Base-by-base conservation (phyloP, 2,797 vertebrate species). In the Xiphophorus birchmanni region DNA sequence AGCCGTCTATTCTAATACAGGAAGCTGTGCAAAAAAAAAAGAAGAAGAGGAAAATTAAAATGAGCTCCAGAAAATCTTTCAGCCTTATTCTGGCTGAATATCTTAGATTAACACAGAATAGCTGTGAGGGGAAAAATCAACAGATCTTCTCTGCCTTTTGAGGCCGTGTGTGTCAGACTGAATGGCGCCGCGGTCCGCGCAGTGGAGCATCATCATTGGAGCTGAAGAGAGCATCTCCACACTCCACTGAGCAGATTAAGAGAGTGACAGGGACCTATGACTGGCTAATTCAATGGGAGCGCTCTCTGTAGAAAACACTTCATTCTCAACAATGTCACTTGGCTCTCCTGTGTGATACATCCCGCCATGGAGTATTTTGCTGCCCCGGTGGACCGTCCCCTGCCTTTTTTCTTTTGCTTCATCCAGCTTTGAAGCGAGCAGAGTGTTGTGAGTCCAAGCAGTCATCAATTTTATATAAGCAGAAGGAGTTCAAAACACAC, bases 171-270 rank as follows among this genome's bases (percentile, higher is more conserved):
- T 93, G 90, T 93, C 91, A 87, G 88, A 80, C 45, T 90, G 89
- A 95, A 93, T 86, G 80, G 91, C 87, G 85, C 82, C 83, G 83
- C 76, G 82, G 91, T 90, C 92, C 86, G 87, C 84, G 82, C 82
- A 78, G 82, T 86, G 85, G 89, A 91, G 93, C 90, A 94, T 93
- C 91, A 93, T 92, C 88, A 91, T 89, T 87, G 91, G 82, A 87
- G 89, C 91, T 94, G 89, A 90, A 92, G 92, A 93, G 91, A 93
- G 89, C 45, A 84, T 89, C 90, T 93, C 90, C 89, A 92, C 90
- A 94, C 92, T 94, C 87, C 91, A 93, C 87, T 93, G 94, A 85
- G 56, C 91, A 94, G 94, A 95, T 94, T 93, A 95, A 93, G 90
- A 94, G 92, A 91, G 88, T 92, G 92, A 92, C 93, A 92, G 90